A percentile compares a stretch with the other conserved stretches of the same genome.
These are phyloP conservation scores for Laticauda colubrina DNA, from an alignment of 2,113 vertebrate species.

Conservation along the genomic window DNA sequence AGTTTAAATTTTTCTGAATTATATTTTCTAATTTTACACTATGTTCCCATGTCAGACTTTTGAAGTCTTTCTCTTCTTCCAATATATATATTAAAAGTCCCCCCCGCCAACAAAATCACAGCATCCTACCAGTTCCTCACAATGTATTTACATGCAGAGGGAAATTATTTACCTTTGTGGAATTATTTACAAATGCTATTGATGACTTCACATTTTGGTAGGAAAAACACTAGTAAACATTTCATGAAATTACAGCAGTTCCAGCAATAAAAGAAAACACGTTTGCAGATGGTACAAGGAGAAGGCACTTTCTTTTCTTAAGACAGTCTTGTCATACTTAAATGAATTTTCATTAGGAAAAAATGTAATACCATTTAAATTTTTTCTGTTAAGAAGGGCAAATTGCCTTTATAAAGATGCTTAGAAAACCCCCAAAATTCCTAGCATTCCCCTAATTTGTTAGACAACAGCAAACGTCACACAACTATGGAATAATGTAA, in stretches of 20 bases:
- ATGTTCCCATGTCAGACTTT: too few relatives aligned
- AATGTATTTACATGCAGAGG: not conserved
- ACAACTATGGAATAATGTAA: conserved; percentile 3
- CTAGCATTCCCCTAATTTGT: conserved; percentile 2
- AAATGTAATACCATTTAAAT: not conserved
- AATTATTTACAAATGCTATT: not conserved
- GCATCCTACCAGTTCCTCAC: not conserved
- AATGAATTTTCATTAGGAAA: conserved; percentile 17
- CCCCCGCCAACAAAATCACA: not conserved
- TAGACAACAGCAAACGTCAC: conserved; percentile 12
- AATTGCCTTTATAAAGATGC: not conserved
- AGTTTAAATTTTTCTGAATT: not conserved
- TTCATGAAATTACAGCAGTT: not conserved
- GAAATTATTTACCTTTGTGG: not conserved
- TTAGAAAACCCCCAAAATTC: conserved; percentile 43
- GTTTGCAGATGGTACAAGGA: not conserved
- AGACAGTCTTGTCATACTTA: not conserved
- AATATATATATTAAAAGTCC: too few relatives aligned
- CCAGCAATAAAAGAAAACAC: not conserved
- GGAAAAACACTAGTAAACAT: not conserved
- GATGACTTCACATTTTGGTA: not conserved
- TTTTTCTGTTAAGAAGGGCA: not conserved
- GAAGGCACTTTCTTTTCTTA: not conserved
- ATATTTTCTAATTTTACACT: not conserved
- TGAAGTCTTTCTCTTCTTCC: not conserved